Conservation (phyloP, 2,797 vertebrate genomes). For the Sus cebifrons region DNA sequence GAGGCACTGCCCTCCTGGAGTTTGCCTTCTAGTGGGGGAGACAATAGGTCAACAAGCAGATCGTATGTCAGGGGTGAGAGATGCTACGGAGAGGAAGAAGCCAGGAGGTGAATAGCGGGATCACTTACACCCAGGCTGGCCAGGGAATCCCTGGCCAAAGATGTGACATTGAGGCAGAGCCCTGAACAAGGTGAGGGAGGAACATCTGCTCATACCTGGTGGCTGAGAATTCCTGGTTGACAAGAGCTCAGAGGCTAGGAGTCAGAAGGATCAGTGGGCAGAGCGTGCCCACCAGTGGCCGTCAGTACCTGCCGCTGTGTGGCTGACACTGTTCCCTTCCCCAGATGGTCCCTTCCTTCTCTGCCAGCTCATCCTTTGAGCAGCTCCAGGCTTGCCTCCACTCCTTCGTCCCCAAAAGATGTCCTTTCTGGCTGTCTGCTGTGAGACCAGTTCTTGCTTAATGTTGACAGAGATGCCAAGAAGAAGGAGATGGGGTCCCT, state of each 20-base stretch:
- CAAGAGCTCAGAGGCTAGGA: not conserved
- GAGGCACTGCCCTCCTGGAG: not conserved
- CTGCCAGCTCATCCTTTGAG: not conserved
- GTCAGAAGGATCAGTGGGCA: not conserved
- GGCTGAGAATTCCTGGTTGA: not conserved
- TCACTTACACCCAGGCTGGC: not conserved
- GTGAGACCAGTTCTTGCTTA: not conserved
- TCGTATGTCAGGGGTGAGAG: not conserved
- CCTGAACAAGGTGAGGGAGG: not conserved
- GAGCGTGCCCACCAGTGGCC: accelerated
- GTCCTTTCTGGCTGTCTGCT: not conserved
- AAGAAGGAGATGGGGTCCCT: not conserved
- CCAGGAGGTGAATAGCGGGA: accelerated
- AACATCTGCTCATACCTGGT: not conserved
- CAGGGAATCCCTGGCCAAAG: not conserved
- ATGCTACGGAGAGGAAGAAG: not conserved
- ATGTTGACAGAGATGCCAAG: not conserved
- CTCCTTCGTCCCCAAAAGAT: not conserved
- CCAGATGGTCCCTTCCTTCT: not conserved
- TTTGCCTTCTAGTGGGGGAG: not conserved
- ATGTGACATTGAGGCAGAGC: not conserved
- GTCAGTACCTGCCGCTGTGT: not conserved
- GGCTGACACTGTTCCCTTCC: not conserved
- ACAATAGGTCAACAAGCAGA: not conserved
- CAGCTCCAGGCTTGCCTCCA: not conserved